Base-by-base conservation (phyloP, 2,797 vertebrate species). In the Myotis planiceps region DNA sequence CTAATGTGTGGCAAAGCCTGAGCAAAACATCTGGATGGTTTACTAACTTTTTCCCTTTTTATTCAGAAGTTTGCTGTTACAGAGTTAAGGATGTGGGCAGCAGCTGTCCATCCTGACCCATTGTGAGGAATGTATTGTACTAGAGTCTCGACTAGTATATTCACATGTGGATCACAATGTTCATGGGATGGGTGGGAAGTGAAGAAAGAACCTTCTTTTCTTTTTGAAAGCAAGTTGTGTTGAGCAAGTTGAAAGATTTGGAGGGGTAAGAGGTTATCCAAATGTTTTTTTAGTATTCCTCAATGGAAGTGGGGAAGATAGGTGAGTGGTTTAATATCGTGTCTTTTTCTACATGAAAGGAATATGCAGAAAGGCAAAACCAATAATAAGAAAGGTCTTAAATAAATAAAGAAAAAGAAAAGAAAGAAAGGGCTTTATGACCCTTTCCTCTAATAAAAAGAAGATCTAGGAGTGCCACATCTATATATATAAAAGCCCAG, bases 41-140 rank as follows among this genome's bases (percentile, higher is more conserved):
- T 83, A 39, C 72, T 76, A 53, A 85, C 69, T 90, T 32, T 37
- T 72, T 27, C 34, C 42, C 42, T 75, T 69, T 68, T 87, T n/a
- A n/a, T 89, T 92, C 96, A 95, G 85, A 96, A 92, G 78, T 94
- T 96, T 96, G 88, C 65, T 95, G 39, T 92, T 93, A 55, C 0
- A 23, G 53, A 92, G 45, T 75, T 80, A 88, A 82, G 85, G 82
- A 93, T 16, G 3, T 53, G 75, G 91, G 80, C 47, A 83, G 51
- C 93, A 96, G 81, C 91, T 96, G 96, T 92, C 66, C 92, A 80
- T 74, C 69, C 53, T 78, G 85, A 92, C 81, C 65, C 53, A 53
- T 3, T 12, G 12, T 23, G 32, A 88, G 45, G 80, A 84, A 55
- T 81, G 88, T 68, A 76, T 87, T 94, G 95, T 86, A 60, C 88